Conservation (phyloP, 2,888 invertebrate species). For the Stenodera caucasica region DNA sequence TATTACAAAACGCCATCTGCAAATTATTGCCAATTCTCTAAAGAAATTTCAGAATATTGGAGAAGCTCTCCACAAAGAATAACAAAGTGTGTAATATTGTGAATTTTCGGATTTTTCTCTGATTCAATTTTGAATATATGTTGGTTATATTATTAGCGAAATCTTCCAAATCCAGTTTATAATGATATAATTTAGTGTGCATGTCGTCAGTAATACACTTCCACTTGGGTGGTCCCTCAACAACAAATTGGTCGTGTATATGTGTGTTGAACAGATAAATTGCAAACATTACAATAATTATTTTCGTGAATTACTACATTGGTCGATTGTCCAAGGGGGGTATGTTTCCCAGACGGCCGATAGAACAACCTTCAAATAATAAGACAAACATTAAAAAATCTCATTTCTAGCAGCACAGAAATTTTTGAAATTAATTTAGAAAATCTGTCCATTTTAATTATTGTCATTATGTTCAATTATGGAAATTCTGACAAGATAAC, state of each 20-base stretch:
- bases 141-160: too few relatives aligned
- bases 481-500: too few relatives aligned
- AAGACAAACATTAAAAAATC: too few relatives aligned
- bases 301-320: constrained; percentile 16
- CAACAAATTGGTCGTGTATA: constrained; percentile 46
- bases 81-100: too few relatives aligned
- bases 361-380: too few relatives aligned
- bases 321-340: constrained; percentile 14
- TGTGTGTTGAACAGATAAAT: constrained; percentile 38
- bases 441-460: too few relatives aligned
- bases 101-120: too few relatives aligned
- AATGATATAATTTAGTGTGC: constrained; percentile 53
- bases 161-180: constrained; percentile 28
- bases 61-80: too few relatives aligned
- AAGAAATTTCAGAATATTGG: not conserved
- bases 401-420: too few relatives aligned
- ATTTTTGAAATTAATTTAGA: too few relatives aligned
- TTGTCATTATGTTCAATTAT: too few relatives aligned
- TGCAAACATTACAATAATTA: constrained; percentile 18
- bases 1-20: constrained; percentile 25
- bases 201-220: constrained; percentile 47
- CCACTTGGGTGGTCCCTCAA: constrained; percentile 51
- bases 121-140: too few relatives aligned
- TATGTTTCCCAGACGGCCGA: constrained; percentile 8
- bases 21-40: constrained; percentile 18